These are phyloP conservation scores for Panthera uncia DNA, from an alignment of 2,113 vertebrate genomes.

Conservation along the genomic window DNA sequence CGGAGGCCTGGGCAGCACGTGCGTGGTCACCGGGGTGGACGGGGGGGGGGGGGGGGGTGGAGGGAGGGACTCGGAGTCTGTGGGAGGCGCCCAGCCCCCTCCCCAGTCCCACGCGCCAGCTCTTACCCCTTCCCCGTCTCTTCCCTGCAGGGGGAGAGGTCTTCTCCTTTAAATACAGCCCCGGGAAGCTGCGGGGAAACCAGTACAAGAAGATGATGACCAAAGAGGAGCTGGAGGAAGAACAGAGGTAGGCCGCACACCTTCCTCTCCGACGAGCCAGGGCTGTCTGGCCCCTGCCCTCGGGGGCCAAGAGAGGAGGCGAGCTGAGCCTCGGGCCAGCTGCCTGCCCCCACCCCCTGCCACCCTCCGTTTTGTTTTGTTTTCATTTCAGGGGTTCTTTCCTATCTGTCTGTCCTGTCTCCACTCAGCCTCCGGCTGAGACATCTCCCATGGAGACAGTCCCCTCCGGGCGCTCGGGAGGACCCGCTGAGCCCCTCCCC, in stretches of 20 bases:
- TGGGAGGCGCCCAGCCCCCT: too few relatives aligned
- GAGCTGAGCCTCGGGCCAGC: too few relatives aligned
- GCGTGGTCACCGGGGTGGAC: rapidly evolving
- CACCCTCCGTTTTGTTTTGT: rapidly evolving
- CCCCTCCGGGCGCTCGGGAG: not conserved
- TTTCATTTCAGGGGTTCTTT: not conserved
- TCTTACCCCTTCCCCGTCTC: not conserved
- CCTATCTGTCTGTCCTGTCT: not conserved
- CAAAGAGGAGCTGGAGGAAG: slow-evolving; percentile 94
- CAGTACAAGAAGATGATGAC: slow-evolving; percentile 92
- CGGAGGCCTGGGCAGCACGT: not conserved
- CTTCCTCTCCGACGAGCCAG: rapidly evolving
- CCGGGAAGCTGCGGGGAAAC: slow-evolving; percentile 90
- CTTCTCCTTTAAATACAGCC: slow-evolving; percentile 87
- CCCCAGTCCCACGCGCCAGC: rapidly evolving
- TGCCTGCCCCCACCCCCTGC: not conserved
- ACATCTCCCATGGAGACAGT: not conserved
- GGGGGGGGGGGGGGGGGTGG: not conserved
- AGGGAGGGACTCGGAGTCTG: not conserved
- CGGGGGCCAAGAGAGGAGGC: not conserved
- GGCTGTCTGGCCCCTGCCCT: not conserved
- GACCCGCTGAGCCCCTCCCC: rapidly evolving
- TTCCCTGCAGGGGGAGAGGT: slow-evolving; percentile 81
- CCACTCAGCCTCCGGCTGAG: too few relatives aligned
- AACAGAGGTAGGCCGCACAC: slow-evolving; percentile 90